Evolutionary conservation across 2,797 vertebrate species (phyloP).

Genomic region (Alosa sapidissima): DNA sequence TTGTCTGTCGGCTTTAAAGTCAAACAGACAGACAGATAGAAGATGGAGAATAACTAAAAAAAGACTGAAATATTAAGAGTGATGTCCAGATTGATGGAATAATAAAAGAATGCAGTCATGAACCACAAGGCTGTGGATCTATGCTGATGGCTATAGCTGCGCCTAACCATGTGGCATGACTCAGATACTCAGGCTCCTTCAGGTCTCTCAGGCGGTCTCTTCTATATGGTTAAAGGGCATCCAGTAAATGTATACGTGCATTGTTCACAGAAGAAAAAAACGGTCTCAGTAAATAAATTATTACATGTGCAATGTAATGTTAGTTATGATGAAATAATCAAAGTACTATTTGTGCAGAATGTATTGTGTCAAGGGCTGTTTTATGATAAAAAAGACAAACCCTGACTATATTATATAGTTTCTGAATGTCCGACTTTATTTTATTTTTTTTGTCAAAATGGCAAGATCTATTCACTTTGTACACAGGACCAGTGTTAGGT

Average conservation of each 20-base stretch:
- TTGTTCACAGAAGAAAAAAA: background rate
- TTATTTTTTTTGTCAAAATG: background rate
- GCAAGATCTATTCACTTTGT: background rate
- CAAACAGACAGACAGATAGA: background rate
- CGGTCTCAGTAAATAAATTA: background rate
- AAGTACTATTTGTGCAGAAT: background rate
- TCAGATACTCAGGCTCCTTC: background rate
- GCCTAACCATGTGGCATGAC: background rate
- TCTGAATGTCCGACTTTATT: background rate
- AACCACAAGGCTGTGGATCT: background rate
- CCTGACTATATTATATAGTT: background rate
- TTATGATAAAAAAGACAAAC: background rate
- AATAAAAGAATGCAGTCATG: background rate
- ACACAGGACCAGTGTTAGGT: background rate
- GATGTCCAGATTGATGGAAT: background rate
- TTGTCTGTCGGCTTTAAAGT: too few relatives aligned
- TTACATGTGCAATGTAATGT: background rate
- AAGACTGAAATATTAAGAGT: background rate
- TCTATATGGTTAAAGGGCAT: background rate
- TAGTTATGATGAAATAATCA: background rate
- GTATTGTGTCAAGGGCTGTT: background rate
- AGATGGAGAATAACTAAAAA: background rate
- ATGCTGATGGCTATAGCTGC: background rate
- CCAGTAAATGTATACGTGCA: background rate
- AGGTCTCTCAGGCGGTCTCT: background rate